Percentiles rank a stretch among this genome's conserved stretches.
Evolutionary conservation across 2,888 invertebrate species (phyloP).

Genomic region (Orchesella flavescens): DNA sequence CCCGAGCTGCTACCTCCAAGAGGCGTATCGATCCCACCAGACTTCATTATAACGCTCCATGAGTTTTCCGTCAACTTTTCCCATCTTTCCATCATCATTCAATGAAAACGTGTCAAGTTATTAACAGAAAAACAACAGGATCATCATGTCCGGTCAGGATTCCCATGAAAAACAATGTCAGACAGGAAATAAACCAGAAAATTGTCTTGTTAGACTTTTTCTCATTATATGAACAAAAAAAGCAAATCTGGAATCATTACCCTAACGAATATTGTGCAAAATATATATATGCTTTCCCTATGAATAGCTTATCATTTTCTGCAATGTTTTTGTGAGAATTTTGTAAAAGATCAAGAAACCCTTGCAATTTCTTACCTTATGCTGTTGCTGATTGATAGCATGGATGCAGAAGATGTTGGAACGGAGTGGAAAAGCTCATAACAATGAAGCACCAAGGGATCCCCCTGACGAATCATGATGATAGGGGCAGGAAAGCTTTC

Average conservation of each 20-base stretch:
- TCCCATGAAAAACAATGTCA: slow-evolving; percentile 16
- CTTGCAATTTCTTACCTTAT: slow-evolving; percentile 33
- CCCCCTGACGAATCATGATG: slow-evolving; percentile 66
- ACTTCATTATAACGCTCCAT: slow-evolving; percentile 64
- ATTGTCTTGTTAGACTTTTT: slow-evolving; percentile 26
- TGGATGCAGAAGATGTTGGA: slow-evolving; percentile 36
- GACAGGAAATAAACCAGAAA: slow-evolving; percentile 26
- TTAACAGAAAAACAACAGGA: slow-evolving; percentile 22
- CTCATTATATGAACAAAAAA: background rate
- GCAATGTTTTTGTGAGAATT: too few relatives aligned
- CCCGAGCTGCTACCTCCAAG: slow-evolving; percentile 4
- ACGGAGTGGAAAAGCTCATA: slow-evolving; percentile 56
- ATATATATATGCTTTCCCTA: too few relatives aligned
- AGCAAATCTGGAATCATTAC: background rate
- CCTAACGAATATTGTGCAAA: too few relatives aligned
- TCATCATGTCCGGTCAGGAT: slow-evolving; percentile 6
- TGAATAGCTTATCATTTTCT: too few relatives aligned
- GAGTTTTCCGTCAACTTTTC: slow-evolving; percentile 69
- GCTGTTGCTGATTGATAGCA: slow-evolving; percentile 35
- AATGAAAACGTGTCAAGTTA: slow-evolving; percentile 42
- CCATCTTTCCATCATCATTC: slow-evolving; percentile 65
- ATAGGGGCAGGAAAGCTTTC: slow-evolving; percentile 69
- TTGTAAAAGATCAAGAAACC: too few relatives aligned
- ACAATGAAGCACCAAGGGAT: slow-evolving; percentile 70
- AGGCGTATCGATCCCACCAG: slow-evolving; percentile 31